Evolutionary conservation across 2,113 vertebrate genomes (phyloP), one percentile per base, ranked within the genome.

Genomic region (Oreotrochilus melanogaster): DNA sequence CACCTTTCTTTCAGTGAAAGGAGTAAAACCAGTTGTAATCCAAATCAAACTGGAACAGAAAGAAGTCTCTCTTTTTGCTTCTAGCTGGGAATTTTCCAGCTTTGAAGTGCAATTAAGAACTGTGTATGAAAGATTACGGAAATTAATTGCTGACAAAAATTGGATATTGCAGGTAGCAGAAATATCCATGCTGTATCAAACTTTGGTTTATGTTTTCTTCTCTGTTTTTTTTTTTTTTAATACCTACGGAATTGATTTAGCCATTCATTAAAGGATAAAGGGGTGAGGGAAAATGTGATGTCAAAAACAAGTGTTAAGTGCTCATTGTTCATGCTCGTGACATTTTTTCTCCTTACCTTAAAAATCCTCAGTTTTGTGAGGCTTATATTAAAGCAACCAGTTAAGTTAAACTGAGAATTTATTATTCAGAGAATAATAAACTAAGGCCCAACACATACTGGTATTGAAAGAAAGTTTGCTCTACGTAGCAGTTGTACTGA

Each of bases 241-340:
- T 82, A 86, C 43, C 18, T 72, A 1, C 53, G 35, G 12, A 71
- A 56, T 66, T 54, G 33, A 22, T 88, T 85, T 88, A 82, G 48
- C 51, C 8, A 6, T 71, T 88, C 35, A 4, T 86, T 60, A 67
- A 57, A 37, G n/a, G 35, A 56, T 65, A n/a, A 88, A 92, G 43
- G 31, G 16, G 50, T 18, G 31, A 69, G 18, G 15, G 62, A 93
- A 67, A 43, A 78, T 50, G 4, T 0, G 0, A 48, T 71, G 31
- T 83, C 28, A 88, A 87, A 93, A 94, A 87, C 37, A 37, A 60
- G 73, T 67, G 24, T 78, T 87, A 73, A 73, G 61, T 78, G 53
- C 25, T 71, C 45, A 53, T 8, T 65, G 27, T 30, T 76, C 61
- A 5, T 69, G 58, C 24, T 76, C 24, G 7, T 75, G 66, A 48